A percentile compares a stretch with the other conserved stretches of the same genome.
These are phyloP conservation scores for Malurus elegans DNA, from an alignment of 2,113 vertebrate genomes.

Conservation along the genomic window DNA sequence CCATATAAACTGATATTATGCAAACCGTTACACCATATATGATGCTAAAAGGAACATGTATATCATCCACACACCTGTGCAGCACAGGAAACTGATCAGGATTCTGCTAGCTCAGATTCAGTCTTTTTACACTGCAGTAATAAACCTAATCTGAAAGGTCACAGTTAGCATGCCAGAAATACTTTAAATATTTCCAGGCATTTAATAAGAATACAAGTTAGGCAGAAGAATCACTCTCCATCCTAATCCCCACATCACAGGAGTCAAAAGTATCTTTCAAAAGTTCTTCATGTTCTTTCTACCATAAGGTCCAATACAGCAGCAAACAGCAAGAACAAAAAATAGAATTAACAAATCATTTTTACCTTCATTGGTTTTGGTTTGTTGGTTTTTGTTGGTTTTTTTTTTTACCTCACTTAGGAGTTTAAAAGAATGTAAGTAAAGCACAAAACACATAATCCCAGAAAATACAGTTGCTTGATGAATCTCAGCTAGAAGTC, in stretches of 20 bases:
- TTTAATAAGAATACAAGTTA: neutral
- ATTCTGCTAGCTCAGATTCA: neutral
- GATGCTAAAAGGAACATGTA: neutral
- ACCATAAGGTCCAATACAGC: neutral
- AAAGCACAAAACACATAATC: neutral
- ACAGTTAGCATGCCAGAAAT: neutral
- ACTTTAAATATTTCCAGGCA: neutral
- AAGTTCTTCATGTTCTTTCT: neutral
- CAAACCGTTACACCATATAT: neutral
- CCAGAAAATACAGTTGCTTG: neutral
- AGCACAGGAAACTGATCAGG: neutral
- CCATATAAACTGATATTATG: neutral
- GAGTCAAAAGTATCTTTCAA: neutral
- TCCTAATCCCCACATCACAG: neutral
- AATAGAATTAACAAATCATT: neutral
- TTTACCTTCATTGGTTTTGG: neutral
- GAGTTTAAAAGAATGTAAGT: neutral
- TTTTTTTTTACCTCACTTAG: neutral
- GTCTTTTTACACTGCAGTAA: neutral
- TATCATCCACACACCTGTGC: neutral
- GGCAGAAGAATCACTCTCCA: neutral
- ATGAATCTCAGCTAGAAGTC: neutral
- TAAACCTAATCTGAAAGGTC: neutral
- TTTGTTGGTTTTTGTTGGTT: accelerated
- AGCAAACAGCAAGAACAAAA: neutral